Percentiles rank a stretch among this genome's conserved stretches.
Conservation (phyloP, 2,113 vertebrate species). For the Pterocles gutturalis region DNA sequence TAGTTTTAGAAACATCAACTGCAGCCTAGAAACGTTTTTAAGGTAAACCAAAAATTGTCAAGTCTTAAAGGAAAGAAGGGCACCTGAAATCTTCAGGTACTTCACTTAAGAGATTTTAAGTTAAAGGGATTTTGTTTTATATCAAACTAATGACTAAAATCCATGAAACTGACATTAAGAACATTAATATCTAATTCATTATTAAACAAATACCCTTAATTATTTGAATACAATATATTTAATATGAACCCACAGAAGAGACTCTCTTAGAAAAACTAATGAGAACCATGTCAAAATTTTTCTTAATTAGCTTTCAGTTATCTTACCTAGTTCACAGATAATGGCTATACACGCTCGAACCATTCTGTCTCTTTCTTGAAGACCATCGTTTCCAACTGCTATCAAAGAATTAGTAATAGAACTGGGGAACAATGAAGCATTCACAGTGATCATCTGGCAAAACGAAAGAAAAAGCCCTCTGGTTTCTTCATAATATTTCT, state of each 20-base stretch:
- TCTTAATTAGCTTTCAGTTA: neutral
- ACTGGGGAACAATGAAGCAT: conserved; percentile 95
- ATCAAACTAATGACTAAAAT: neutral
- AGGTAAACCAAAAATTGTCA: neutral
- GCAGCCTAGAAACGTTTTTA: neutral
- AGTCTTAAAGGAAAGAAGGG: neutral
- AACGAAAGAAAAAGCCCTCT: neutral
- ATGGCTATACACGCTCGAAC: conserved; percentile 98
- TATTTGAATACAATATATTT: neutral
- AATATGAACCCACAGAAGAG: neutral
- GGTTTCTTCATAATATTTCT: conserved; percentile 18
- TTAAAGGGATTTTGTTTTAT: neutral
- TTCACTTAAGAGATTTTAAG: neutral
- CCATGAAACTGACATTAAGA: neutral
- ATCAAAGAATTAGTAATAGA: conserved; percentile 96
- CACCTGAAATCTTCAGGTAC: neutral
- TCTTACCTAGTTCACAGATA: conserved; percentile 95
- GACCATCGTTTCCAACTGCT: conserved; percentile 96
- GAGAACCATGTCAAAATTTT: neutral
- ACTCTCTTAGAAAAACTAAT: neutral
- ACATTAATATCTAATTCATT: neutral
- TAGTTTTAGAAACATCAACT: neutral
- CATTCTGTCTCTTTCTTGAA: conserved; percentile 97
- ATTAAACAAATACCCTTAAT: neutral
- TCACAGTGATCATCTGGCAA: conserved; percentile 97